Evolutionary conservation across 2,797 vertebrate genomes (phyloP), one percentile per base, ranked within the genome.

Genomic region (Scolopax bukidnonensis): DNA sequence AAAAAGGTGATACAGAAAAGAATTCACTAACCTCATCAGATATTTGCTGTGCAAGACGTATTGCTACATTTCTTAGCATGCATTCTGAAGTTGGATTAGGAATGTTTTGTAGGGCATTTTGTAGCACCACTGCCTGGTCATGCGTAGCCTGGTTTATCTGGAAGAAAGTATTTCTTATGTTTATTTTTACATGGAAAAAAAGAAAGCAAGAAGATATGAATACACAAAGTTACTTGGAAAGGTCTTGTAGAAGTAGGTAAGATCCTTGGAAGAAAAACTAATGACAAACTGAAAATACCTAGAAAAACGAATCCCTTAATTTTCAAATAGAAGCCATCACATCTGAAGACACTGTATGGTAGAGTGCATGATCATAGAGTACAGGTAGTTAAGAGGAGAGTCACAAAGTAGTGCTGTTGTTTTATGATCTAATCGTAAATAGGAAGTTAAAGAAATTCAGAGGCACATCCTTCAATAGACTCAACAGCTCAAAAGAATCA

Each of bases 11-110:
- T 82, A 86, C 43, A 80, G 48, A 67, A 83, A 93, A 51, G 84
- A 92, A 51, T 91, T 95, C 81, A 98, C 97, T 94, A 96, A 99
- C 99, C 98, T 99, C 99, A 97, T 99, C 99, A 89, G 99, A 99
- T 98, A 99, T 99, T 97, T 99, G 99, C 96, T 99, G 99, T 83
- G 99, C 99, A 92, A 99, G 99, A 87, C 99, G 99, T 97, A 99
- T 99, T 96, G 99, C 99, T 96, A 99, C 99, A 80, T 99, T 99
- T 97, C 99, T 99, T 95, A 99, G 98, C 99, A 99, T 99, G 98
- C 99, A 99, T 88, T 99, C 99, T 73, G 99, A 99, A 45, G 99
- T 99, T 75, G 99, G 99, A 97, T 99, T 99, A 73, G 99, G 99
- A 98, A 99, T 99, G 98, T 99, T 99, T 97, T 99, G 99, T 97